Base-by-base conservation (phyloP, 2,888 invertebrate genomes). In the Tethea ocularis region DNA sequence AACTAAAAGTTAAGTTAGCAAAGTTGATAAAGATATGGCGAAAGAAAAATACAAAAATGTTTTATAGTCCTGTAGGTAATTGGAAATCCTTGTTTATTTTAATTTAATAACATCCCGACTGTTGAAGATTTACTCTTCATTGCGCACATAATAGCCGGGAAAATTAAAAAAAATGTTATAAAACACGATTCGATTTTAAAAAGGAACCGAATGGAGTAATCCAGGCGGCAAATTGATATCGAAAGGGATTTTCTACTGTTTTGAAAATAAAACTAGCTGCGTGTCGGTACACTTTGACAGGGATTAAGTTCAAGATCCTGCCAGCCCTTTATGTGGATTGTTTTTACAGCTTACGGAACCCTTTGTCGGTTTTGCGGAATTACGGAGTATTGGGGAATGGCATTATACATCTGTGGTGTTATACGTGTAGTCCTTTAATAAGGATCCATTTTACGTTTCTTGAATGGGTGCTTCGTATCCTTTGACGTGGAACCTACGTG, bases 161-260 rank as follows among this genome's bases (percentile, higher is more conserved):
- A 70, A 64, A 62, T 57, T 67, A 60, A 66, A 83, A 86, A 88
- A 87, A 81, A 83, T 74, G 74, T 80, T 83, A 71, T 82, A 81
- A 82, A 87, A 87, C 82, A 82, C 74, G 73, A 67, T 77, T 75
- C 74, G 68, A 77, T 82, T 74, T 63, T 75, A 80, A 86, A 84
- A 83, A 76, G 67, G 71, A 75, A 72, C 71, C 71, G 74, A 87
- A 86, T 74, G 78, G 73, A 85, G 78, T 83, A 84, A 88, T 81
- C 87, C 87, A 86, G 78, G 89, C 92, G 90, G 89, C 87, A 93
- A 91, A 93, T 91, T 83, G 87, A 78, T 88, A 89, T 86, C 87
- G 86, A 89, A 92, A 88, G 77, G 89, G 88, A 89, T 91, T 87
- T 89, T 88, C 88, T 88, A 84, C 91, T 93, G 91, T 93, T 93